Conservation (phyloP, 2,113 vertebrate species). For the Lamprologus lemairii region DNA sequence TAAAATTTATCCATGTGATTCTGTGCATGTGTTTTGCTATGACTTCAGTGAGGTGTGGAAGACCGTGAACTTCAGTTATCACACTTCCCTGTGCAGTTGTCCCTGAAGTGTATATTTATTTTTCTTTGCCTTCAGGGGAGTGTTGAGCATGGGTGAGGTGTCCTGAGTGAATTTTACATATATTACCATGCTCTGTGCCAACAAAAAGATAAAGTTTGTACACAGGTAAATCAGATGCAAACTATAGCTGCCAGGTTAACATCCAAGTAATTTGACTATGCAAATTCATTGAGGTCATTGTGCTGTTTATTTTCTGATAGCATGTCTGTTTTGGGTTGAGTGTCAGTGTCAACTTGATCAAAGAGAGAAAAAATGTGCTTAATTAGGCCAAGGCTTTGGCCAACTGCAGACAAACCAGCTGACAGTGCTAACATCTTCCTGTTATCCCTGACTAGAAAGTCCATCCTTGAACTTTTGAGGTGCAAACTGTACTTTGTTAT, state of each 20-base stretch:
- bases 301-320: constrained; percentile 44
- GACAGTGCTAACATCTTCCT: neutral
- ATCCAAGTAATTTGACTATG: neutral
- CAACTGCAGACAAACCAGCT: neutral
- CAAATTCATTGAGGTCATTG: constrained; percentile 11
- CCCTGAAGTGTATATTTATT: neutral
- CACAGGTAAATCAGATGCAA: constrained; percentile 53
- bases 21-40: neutral
- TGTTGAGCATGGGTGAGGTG: neutral
- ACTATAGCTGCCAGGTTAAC: neutral
- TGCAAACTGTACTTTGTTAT: constrained; percentile 34
- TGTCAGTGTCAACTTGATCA: constrained; percentile 45
- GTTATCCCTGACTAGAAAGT: neutral
- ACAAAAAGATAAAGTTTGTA: constrained; percentile 16
- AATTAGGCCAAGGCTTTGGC: neutral
- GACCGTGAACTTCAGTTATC: neutral
- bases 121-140: neutral
- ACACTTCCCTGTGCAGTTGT: neutral
- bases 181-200: neutral
- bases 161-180: neutral
- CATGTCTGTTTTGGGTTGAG: constrained; percentile 11
- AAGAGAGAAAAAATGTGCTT: neutral
- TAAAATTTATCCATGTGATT: neutral
- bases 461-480: constrained; percentile 13
- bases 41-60: neutral